Evolutionary conservation across 1,140 invertebrate species (phyloP).

Genomic region (Antheraea pernyi): DNA sequence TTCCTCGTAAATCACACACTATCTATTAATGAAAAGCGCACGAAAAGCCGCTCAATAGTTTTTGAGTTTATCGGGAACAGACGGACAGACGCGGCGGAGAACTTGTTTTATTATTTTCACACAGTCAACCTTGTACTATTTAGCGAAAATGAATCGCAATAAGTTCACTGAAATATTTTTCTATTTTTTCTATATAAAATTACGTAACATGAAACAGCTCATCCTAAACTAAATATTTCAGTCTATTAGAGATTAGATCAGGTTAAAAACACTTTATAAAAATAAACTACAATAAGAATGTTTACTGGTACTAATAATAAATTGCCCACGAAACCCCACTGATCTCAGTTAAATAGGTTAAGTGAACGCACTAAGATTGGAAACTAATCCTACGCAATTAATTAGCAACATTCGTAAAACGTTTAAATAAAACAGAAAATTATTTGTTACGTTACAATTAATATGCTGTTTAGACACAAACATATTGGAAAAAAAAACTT

Average conservation of each 20-base stretch:
- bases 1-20: too few species aligned
- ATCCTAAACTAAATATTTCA: background rate
- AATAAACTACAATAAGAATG: background rate
- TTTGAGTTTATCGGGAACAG: too few species aligned
- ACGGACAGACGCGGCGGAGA: too few species aligned
- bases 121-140: too few species aligned
- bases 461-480: too few species aligned
- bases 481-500: too few species aligned
- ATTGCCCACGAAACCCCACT: background rate
- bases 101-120: too few species aligned
- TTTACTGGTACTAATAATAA: conserved; percentile 1
- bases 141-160: too few species aligned
- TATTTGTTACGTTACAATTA: too few species aligned
- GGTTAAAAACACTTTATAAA: background rate
- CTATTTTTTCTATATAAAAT: background rate
- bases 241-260: background rate
- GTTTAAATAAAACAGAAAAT: background rate
- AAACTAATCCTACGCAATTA: background rate
- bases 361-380: background rate
- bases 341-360: background rate
- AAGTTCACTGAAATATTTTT: background rate
- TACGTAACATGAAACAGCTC: background rate
- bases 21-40: background rate
- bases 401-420: background rate
- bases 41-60: too few species aligned